phyloP scores from a whole-genome alignment of 2,797 vertebrate genomes.

The Mormyrus hasselquistii region DNA sequence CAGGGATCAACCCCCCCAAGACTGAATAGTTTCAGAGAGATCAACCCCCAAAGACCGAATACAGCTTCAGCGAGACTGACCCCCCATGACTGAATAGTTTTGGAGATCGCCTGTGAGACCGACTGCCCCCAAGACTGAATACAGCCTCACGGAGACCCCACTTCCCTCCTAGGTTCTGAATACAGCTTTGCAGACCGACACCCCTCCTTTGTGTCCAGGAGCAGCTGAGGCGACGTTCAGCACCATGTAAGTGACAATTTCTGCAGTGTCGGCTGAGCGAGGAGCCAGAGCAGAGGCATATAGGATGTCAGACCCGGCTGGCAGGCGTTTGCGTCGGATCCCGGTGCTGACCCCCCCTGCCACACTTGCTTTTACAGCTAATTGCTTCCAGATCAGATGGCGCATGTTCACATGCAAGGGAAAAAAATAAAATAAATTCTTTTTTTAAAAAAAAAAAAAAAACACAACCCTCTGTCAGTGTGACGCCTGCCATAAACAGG shows the following conservation, averaged over 20 bases:
- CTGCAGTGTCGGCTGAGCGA: background rate
- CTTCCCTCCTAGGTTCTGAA: background rate
- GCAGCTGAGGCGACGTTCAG: background rate
- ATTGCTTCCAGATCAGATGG: slow-evolving; percentile 5
- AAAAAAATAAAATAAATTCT: no score
- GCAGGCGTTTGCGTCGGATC: background rate
- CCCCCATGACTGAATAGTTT: background rate
- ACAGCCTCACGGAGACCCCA: background rate
- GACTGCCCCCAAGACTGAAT: background rate
- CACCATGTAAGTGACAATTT: background rate
- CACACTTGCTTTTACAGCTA: background rate
- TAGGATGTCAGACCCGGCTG: background rate
- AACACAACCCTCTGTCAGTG: background rate
- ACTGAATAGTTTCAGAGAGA: background rate
- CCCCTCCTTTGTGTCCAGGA: background rate
- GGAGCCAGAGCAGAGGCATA: background rate
- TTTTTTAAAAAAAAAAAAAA: no score
- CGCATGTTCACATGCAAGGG: background rate
- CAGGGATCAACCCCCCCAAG: background rate
- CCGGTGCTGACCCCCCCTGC: background rate
- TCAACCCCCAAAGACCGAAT: background rate
- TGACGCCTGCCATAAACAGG: background rate
- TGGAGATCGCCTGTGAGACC: no score
- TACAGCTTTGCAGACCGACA: background rate
- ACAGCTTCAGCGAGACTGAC: background rate